Evolutionary conservation across 2,888 invertebrate genomes (phyloP).

Genomic region (Kuschelorhynchus macadamiae): DNA sequence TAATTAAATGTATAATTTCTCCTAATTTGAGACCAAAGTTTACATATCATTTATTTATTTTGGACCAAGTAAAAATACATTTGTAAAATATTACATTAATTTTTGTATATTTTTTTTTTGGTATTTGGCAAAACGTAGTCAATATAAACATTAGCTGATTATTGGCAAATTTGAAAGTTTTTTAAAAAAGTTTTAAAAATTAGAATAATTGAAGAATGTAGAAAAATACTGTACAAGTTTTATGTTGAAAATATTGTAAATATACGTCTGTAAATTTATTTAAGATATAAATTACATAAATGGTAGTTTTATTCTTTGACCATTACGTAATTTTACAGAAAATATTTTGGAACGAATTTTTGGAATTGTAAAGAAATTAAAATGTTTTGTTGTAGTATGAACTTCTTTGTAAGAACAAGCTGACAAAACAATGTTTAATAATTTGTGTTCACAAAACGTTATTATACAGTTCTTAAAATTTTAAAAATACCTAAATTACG

Average conservation of each 20-base stretch:
- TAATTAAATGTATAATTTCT: conserved; percentile 21
- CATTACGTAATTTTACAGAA: conserved; percentile 31
- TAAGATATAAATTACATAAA: conserved; percentile 61
- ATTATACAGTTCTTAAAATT: too few species aligned
- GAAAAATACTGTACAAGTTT: conserved; percentile 56
- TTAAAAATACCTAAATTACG: too few species aligned
- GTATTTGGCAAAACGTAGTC: conserved; percentile 34
- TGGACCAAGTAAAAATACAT: conserved; percentile 40
- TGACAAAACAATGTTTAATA: too few species aligned
- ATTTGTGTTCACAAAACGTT: too few species aligned
- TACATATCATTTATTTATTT: conserved; percentile 48
- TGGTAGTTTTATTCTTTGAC: conserved; percentile 38
- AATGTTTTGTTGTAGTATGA: conserved; percentile 16
- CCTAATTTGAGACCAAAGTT: conserved; percentile 47
- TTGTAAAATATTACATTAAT: conserved; percentile 32
- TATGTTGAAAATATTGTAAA: conserved; percentile 67
- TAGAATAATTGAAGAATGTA: conserved; percentile 42
- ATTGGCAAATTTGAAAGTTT: conserved; percentile 65
- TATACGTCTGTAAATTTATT: conserved; percentile 67
- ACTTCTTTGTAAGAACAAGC: neutral
- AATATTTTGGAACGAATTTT: conserved; percentile 31
- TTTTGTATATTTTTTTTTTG: conserved; percentile 25
- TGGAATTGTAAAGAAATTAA: conserved; percentile 10
- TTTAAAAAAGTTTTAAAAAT: conserved; percentile 31
- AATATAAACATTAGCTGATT: conserved; percentile 58